Evolutionary conservation across 2,113 vertebrate genomes (phyloP), one percentile per base, ranked within the genome.

Genomic region (Dicentrarchus labrax): DNA sequence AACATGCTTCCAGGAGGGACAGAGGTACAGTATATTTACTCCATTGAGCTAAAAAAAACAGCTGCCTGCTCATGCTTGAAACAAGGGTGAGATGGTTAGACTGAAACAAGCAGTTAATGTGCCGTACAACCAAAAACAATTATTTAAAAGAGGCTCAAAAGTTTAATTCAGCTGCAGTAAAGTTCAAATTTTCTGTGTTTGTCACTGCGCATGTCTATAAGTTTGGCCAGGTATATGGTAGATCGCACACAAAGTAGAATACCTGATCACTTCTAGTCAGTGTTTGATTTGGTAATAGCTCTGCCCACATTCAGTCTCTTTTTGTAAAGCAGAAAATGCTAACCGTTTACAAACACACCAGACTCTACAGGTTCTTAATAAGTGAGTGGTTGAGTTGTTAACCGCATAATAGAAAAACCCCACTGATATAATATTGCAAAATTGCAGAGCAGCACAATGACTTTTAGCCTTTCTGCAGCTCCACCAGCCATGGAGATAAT

Each of bases 401-500:
- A 4, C 24, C 6, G 21, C 45, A 53, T 53, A 70, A 53, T 30
- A 15, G 57, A 56, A 45, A 62, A 47, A 5, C 2, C 45, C 16
- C 47, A 65, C 16, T 21, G 5, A 69, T 30, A 61, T n/a, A n/a
- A 65, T 17, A 38, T 11, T 22, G 19, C 19, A 72, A 56, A 56
- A 65, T 56, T 72, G 60, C 0, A 0, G 8, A 68, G 62, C 9
- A 71, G 19, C 2, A 5, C 51, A 51, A 50, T 30, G 51, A 56
- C 74, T 66, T 66, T 36, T 36, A 45, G 56, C 54, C 50, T 57
- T 45, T 61, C 48, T 64, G 50, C 41, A 57, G 36, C 2, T 3
- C 16, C 47, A 47, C 39, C 11, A 69, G 59, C 39, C 50, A n/a
- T 39, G 51, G 51, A 43, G 36, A 72, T 60, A 19, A 66, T 77